These are phyloP conservation scores for Cairina moschata DNA, from an alignment of 2,113 vertebrate species.

Conservation along the genomic window DNA sequence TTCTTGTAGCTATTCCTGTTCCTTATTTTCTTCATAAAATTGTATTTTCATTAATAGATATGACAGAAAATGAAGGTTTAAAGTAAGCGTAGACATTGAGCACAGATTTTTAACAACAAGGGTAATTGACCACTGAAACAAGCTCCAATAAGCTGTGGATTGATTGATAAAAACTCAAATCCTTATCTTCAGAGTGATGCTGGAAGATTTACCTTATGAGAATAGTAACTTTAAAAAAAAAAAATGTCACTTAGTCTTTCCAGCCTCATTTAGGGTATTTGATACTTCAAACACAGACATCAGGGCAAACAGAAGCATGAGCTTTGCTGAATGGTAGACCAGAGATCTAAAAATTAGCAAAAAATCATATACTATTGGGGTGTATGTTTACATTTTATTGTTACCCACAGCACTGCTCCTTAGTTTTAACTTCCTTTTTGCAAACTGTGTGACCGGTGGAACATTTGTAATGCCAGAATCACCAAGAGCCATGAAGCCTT, in stretches of 20 bases:
- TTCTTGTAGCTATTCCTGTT: neutral
- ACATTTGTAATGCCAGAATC: neutral
- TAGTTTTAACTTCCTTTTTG: neutral
- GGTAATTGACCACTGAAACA: neutral
- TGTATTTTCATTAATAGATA: neutral
- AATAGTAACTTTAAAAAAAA: neutral
- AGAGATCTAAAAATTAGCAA: neutral
- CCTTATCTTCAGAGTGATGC: neutral
- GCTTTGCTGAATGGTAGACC: neutral
- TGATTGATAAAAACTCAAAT: neutral
- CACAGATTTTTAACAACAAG: neutral
- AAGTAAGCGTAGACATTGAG: neutral
- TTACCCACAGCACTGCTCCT: fast-evolving
- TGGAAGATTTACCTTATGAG: neutral
- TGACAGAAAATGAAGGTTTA: neutral
- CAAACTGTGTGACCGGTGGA: neutral
- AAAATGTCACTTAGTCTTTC: neutral
- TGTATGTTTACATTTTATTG: neutral
- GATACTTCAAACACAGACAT: neutral
- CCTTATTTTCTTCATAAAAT: neutral
- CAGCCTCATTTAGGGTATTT: neutral
- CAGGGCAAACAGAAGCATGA: neutral
- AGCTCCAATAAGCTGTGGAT: neutral
- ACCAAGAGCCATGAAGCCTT: neutral
- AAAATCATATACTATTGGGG: neutral